A percentile compares a stretch with the other conserved stretches of the same genome.
Conservation (phyloP, 2,113 vertebrate genomes). For the Galeopterus variegatus region DNA sequence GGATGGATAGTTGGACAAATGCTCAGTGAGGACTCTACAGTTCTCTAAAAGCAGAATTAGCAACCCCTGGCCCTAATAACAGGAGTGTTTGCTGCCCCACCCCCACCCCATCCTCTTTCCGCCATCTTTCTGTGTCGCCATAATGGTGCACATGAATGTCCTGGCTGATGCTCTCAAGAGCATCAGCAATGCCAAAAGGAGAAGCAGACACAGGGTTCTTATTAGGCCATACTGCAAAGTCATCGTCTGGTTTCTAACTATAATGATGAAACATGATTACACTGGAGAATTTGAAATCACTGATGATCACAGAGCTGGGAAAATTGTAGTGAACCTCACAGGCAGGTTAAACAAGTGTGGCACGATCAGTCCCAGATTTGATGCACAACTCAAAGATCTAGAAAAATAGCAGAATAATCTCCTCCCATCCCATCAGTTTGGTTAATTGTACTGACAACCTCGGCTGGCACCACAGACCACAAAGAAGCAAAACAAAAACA, state of each 20-base stretch:
- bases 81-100: too few relatives aligned
- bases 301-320: not conserved
- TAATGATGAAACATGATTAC: not conserved
- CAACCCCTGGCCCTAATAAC: too few relatives aligned
- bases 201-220: not conserved
- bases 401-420: too few relatives aligned
- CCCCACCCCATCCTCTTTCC: not conserved
- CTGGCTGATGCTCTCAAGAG: too few relatives aligned
- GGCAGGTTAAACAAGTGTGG: too few relatives aligned
- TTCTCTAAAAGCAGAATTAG: not conserved
- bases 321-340: too few relatives aligned
- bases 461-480: not conserved
- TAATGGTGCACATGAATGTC: not conserved
- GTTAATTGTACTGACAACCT: too few relatives aligned
- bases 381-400: too few relatives aligned
- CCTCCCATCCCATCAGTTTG: too few relatives aligned
- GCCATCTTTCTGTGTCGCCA: not conserved
- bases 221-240: not conserved
- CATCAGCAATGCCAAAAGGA: not conserved
- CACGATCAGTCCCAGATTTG: too few relatives aligned
- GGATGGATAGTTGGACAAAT: not conserved
- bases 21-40: not conserved
- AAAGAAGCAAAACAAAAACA: not conserved
- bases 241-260: not conserved
- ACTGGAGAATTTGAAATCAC: not conserved